Conservation (phyloP, 2,113 vertebrate genomes). For the Hydropotes inermis region DNA sequence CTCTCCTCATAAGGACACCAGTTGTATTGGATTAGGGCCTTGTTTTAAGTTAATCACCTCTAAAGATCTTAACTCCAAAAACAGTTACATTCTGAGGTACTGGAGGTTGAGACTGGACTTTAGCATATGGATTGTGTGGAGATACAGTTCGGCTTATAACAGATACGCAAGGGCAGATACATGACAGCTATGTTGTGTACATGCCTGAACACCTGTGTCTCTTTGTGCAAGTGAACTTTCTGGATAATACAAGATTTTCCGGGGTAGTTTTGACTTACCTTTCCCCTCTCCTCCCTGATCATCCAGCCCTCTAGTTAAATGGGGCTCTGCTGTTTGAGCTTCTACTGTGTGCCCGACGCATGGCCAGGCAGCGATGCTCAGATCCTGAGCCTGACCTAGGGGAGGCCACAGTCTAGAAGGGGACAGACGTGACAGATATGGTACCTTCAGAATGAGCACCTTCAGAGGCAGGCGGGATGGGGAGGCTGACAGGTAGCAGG, state of each 20-base stretch:
- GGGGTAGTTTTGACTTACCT: neutral
- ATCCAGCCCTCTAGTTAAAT: neutral
- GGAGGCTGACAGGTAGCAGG: neutral
- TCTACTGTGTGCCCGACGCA: neutral
- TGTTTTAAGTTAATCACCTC: neutral
- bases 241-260: neutral
- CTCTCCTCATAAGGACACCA: neutral
- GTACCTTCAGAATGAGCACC: neutral
- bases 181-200: neutral
- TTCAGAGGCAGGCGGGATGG: neutral
- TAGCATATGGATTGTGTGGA: neutral
- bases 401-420: neutral
- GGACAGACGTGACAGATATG: neutral
- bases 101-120: neutral
- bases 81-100: neutral
- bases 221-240: neutral
- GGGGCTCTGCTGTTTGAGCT: neutral
- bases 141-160: neutral
- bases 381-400: neutral
- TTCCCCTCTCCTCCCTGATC: neutral
- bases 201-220: neutral
- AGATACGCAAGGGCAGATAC: neutral
- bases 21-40: neutral
- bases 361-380: rapidly evolving
- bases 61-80: neutral